These are phyloP conservation scores for Apis florea DNA, from an alignment of 1,140 invertebrate genomes.

Conservation along the genomic window DNA sequence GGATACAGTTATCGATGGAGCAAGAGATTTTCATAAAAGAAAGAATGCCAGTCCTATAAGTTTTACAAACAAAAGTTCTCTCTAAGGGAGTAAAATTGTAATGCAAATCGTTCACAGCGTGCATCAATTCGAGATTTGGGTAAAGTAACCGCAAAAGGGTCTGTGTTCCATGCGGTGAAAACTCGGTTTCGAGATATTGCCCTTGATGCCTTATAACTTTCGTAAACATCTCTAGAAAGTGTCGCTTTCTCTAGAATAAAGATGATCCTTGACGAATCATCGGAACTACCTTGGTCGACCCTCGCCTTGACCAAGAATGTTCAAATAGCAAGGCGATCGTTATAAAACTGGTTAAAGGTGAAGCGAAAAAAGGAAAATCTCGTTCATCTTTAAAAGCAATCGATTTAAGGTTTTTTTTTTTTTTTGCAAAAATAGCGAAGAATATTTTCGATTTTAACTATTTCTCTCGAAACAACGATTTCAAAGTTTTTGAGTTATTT, in stretches of 20 bases:
- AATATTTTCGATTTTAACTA: no score
- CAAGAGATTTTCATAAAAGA: not conserved
- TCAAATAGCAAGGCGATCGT: not conserved
- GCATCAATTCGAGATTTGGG: constrained; percentile 1
- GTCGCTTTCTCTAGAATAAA: constrained; percentile 45
- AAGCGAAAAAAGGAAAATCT: not conserved
- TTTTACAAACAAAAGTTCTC: not conserved
- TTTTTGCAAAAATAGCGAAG: no score
- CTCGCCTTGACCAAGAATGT: constrained; percentile 8
- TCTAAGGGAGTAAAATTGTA: not conserved
- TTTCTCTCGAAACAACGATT: no score
- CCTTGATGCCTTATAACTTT: constrained; percentile 62
- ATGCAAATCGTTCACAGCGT: not conserved
- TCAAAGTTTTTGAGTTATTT: no score
- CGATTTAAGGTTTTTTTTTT: not conserved
- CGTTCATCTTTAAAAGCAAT: not conserved
- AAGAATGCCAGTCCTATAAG: not conserved
- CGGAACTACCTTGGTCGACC: constrained; percentile 32
- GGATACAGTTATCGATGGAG: not conserved
- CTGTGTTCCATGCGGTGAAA: constrained; percentile 36
- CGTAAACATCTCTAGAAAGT: constrained; percentile 63
- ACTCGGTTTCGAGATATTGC: constrained; percentile 51
- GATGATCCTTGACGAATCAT: constrained; percentile 43
- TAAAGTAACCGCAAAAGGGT: constrained; percentile 35
- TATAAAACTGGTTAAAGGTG: not conserved